Evolutionary conservation across 2,113 vertebrate species (phyloP).

Genomic region (Tursiops truncatus): DNA sequence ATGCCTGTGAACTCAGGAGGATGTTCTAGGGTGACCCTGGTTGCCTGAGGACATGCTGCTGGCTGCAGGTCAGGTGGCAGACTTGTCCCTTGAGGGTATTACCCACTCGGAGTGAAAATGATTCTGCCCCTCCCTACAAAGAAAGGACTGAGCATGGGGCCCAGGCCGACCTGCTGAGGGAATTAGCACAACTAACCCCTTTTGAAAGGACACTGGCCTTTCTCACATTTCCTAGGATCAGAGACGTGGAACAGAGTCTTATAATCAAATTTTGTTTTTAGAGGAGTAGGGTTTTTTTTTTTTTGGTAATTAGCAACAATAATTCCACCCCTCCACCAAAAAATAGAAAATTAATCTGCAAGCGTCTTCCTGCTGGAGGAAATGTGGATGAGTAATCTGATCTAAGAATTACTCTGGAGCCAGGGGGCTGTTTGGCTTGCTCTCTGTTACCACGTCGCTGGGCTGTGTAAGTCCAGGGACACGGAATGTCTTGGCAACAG

Average conservation of each 20-base stretch:
- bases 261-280: background rate
- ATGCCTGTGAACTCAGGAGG: background rate
- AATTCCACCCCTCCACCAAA: background rate
- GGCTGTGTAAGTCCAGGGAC: no score
- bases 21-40: background rate
- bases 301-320: background rate
- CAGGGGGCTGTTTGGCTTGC: background rate
- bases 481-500: background rate
- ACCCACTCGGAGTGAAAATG: background rate
- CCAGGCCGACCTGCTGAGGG: background rate
- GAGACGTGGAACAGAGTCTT: background rate
- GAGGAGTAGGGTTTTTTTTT: background rate
- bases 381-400: background rate
- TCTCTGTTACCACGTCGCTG: fast-evolving
- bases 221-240: background rate
- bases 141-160: background rate
- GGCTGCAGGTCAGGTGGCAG: background rate
- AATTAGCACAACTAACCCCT: background rate
- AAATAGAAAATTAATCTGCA: background rate
- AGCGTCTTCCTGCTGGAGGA: background rate
- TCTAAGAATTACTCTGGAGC: background rate
- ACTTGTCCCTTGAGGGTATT: background rate
- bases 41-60: background rate
- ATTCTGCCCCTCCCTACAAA: background rate
- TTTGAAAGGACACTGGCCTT: background rate